These are phyloP conservation scores for Eupithecia subumbrata DNA, from an alignment of 2,888 invertebrate genomes.

Conservation along the genomic window DNA sequence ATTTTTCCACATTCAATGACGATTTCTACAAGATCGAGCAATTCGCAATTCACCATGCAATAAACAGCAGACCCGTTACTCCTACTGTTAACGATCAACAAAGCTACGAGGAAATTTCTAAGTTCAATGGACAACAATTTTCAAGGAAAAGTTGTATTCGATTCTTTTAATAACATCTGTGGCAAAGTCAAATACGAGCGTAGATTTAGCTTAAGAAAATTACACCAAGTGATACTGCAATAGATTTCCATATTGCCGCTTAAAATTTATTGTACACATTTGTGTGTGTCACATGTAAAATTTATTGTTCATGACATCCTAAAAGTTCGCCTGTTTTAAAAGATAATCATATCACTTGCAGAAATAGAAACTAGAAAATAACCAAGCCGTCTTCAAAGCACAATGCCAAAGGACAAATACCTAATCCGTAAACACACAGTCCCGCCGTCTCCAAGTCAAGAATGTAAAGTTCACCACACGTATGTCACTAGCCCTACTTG, in stretches of 20 bases:
- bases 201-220: background rate
- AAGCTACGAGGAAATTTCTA: slow-evolving; percentile 6
- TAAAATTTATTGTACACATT: background rate
- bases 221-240: background rate
- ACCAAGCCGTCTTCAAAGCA: background rate
- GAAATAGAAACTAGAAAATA: background rate
- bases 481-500: slow-evolving; percentile 12
- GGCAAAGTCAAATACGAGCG: background rate
- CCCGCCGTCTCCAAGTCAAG: background rate
- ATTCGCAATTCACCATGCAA: slow-evolving; percentile 32
- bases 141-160: background rate
- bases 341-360: background rate
- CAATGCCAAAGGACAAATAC: background rate
- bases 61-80: slow-evolving; percentile 34
- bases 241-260: background rate
- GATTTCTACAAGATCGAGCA: slow-evolving; percentile 35
- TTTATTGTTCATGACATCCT: background rate
- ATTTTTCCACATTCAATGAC: slow-evolving; percentile 43
- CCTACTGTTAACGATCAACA: slow-evolving; percentile 25
- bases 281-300: no score
- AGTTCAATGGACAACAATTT: background rate
- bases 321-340: background rate
- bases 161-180: background rate
- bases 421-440: background rate
- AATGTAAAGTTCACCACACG: background rate